These are phyloP conservation scores for Matsumurasca onukii DNA, from an alignment of 1,140 invertebrate genomes.

Conservation along the genomic window DNA sequence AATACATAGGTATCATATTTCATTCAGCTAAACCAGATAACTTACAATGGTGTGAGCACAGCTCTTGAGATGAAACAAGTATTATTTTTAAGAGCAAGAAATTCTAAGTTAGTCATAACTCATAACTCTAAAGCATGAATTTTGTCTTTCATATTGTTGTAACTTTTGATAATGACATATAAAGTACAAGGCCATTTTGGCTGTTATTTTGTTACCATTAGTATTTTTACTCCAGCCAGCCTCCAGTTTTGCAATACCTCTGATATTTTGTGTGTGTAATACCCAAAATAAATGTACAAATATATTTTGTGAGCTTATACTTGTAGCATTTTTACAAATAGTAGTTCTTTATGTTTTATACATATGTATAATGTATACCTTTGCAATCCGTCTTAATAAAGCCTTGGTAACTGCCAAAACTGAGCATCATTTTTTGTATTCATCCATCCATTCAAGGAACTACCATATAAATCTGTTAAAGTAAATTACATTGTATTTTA, in stretches of 20 bases:
- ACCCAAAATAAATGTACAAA: background rate
- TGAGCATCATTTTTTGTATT: too few species aligned
- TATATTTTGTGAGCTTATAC: conserved; percentile 19
- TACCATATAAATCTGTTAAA: too few species aligned
- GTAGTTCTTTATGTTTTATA: background rate
- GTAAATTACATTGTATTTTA: too few species aligned
- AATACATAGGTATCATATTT: too few species aligned
- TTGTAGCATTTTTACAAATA: conserved; percentile 6
- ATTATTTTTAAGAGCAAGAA: too few species aligned
- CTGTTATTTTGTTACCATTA: conserved; percentile 15
- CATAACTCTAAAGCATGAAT: conserved; percentile 2
- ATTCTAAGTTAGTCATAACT: background rate
- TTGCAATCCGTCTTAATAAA: too few species aligned
- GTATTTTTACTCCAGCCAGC: background rate
- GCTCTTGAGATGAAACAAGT: background rate
- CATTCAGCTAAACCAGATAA: too few species aligned
- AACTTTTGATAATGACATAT: conserved; percentile 7
- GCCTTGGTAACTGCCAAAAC: too few species aligned
- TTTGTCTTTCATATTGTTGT: conserved; percentile 19
- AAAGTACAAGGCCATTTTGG: conserved; percentile 19
- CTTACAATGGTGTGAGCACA: too few species aligned
- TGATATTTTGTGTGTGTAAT: background rate
- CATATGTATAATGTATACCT: background rate
- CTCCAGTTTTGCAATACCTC: background rate
- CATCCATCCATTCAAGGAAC: too few species aligned